Percentiles rank a stretch among this genome's conserved stretches.
Conservation (phyloP, 2,888 invertebrate genomes). For the Dusona sp. region DNA sequence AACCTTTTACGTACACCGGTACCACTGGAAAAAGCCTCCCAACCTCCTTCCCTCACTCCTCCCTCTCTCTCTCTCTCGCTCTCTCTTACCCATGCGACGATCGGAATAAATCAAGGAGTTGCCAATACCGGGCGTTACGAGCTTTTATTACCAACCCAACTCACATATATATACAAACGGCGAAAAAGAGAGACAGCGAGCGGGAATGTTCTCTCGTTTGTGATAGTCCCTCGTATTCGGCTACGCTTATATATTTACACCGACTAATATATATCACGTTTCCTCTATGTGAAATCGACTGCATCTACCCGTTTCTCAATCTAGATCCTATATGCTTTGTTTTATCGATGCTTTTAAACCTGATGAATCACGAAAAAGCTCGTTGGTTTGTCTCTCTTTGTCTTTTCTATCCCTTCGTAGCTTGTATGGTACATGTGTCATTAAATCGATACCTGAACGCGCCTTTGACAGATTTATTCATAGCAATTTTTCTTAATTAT, state of each 20-base stretch:
- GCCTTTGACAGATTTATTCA: neutral
- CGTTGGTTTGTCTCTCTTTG: neutral
- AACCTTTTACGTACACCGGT: constrained; percentile 44
- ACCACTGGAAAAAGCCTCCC: constrained; percentile 28
- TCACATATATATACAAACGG: constrained; percentile 14
- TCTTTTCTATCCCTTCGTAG: neutral
- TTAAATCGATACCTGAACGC: neutral
- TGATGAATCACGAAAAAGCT: constrained; percentile 35
- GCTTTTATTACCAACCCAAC: constrained; percentile 79
- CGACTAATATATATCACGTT: constrained; percentile 15
- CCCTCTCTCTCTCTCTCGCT: constrained; percentile 1
- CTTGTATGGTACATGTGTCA: neutral
- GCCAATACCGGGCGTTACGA: constrained; percentile 81
- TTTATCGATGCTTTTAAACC: constrained; percentile 47
- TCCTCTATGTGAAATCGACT: constrained; percentile 4
- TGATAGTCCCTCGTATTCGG: constrained; percentile 67
- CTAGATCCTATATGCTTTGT: constrained; percentile 23
- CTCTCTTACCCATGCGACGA: constrained; percentile 51
- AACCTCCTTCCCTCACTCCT: neutral
- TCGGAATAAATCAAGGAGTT: constrained; percentile 81
- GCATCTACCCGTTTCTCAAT: constrained; percentile 34
- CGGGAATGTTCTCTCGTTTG: constrained; percentile 36
- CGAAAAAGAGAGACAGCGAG: constrained; percentile 28
- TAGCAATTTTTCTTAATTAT: constrained; percentile 2
- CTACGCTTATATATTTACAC: constrained; percentile 73